These are phyloP conservation scores for Zonotrichia albicollis DNA, from an alignment of 2,797 vertebrate species.

Conservation along the genomic window DNA sequence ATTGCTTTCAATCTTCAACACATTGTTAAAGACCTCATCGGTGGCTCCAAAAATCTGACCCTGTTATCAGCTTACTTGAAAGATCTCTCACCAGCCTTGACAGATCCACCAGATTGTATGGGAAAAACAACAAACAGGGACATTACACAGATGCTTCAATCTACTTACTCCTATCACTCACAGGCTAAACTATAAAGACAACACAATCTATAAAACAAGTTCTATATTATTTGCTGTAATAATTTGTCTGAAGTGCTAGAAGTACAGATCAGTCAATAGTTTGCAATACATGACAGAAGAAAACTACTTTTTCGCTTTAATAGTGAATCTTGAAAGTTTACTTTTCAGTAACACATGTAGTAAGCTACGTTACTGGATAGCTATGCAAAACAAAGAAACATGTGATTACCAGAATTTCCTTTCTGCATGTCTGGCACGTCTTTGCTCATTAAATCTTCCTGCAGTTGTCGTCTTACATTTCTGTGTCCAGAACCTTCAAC, in stretches of 20 bases:
- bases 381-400: not conserved
- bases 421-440: slow-evolving; percentile 61
- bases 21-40: accelerated
- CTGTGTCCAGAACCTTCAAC: slow-evolving; percentile 68
- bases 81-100: not conserved
- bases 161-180: not conserved
- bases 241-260: not conserved
- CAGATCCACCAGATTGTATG: not conserved
- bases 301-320: not conserved
- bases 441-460: slow-evolving; percentile 65
- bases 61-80: not conserved
- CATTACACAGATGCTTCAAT: not conserved
- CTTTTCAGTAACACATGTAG: not conserved
- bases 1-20: not conserved
- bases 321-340: not conserved
- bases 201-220: not conserved
- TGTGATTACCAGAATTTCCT: slow-evolving; percentile 72
- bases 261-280: not conserved
- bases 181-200: not conserved
- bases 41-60: not conserved
- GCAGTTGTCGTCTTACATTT: slow-evolving; percentile 60
- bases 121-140: not conserved
- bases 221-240: not conserved
- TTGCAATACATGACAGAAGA: not conserved
- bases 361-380: not conserved